Evolutionary conservation across 2,797 vertebrate species (phyloP), one percentile per base, ranked within the genome.

Genomic region (Epinephelus coioides): DNA sequence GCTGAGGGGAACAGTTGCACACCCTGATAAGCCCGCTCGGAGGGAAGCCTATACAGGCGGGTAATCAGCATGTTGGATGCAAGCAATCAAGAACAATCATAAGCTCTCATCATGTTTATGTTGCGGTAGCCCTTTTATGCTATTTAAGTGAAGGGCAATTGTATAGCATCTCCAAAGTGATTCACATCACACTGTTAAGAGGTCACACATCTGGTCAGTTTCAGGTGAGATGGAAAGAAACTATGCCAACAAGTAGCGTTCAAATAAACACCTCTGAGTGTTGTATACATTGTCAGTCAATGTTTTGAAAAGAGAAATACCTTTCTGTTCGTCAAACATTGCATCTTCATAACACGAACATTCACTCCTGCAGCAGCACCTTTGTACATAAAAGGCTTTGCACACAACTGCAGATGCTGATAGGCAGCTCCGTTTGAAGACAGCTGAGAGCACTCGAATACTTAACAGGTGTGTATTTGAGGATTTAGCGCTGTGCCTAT

Each of bases 11-110:
- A 92, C 90, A 86, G 71, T 92, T 95, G 91, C 64, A 69, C 69
- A 72, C 69, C 83, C 93, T 94, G 95, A 96, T 96, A 96, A 96
- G 94, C 71, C 27, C 9, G 38, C 64, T 72, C 19, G 61, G 87
- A 93, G 92, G 92, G 91, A 96, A 93, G 82, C 81, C 76, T 77
- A n/a, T 50, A 81, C 89, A 86, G 80, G 54, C 69, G 27, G 51
- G 64, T 87, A 94, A 95, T 96, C 93, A 95, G 85, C 78, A 60
- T 53, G 81, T 83, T 90, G 78, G 87, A 91, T 87, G 86, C 82
- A 79, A 21, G 92, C 83, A 95, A 95, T 95, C 92, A 95, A 88
- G 91, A 93, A 93, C 94, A 95, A 95, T 95, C 87, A 75, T 73
- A 51, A 79, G 76, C 84, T 76, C 85, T 87, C 90, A 90, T 85